Evolutionary conservation across 2,888 invertebrate species (phyloP), one percentile per base, ranked within the genome.

Genomic region (Apeira syringaria): DNA sequence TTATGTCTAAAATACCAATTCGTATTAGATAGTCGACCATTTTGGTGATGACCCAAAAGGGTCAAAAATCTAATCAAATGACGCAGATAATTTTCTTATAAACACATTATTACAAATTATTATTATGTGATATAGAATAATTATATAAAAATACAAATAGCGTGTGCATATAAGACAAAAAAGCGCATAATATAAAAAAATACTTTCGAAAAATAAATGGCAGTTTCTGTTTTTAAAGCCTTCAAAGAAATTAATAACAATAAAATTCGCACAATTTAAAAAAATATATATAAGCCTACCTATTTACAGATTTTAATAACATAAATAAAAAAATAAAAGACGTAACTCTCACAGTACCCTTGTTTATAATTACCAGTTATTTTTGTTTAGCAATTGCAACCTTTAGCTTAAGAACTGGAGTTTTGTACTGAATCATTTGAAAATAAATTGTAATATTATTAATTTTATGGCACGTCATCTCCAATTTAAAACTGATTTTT

Each of bases 1-100:
- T 56, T 39, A 40, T 39, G 36, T 41, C 48, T 73, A 73, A 56
- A 57, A 7, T 57, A 69, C 77, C 74, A 76, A 79, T 73, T 54
- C 42, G 62, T 46, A 86, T 87, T 86, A 88, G 78, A 82, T 48
- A 71, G 85, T 88, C 87, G 74, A 84, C 84, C 84, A 77, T 68
- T 57, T 73, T 68, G 87, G 78, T 55, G 46, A 46, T 27, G 9
- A 29, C 47, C 73, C 88, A 74, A 78, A 64, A 75, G 71, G 82
- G 80, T 79, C 86, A 86, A 88, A 83, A 72, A 61, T 80, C 85
- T 86, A 87, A 86, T 85, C 62, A 37, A 58, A 59, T 35, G 55
- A 55, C 26, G 34, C 33, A 41, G 35, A 47, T 38, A 56, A 59
- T 60, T 62, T 61, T 67, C 59, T 66, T 66, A 64, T 53, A 57